A percentile compares a stretch with the other conserved stretches of the same genome.
phyloP scores from a whole-genome alignment of 1,140 invertebrate genomes.

The Drosophila nasuta region DNA sequence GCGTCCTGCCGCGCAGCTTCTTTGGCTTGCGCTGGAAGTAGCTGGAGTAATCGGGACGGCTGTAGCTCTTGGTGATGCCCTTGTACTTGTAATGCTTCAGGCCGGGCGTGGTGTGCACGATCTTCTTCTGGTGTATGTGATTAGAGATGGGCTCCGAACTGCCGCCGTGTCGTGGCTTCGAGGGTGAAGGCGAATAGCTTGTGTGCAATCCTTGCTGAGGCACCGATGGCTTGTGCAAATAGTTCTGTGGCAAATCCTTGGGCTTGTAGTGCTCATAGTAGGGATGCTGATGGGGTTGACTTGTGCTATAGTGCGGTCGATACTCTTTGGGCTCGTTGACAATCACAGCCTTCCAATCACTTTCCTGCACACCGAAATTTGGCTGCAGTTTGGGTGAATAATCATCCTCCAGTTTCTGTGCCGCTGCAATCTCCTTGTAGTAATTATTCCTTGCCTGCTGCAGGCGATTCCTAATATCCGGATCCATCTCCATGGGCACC shows the following conservation, averaged over 20 bases:
- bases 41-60: slow-evolving; percentile 72
- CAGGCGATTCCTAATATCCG: slow-evolving; percentile 67
- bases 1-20: slow-evolving; percentile 42
- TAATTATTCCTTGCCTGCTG: slow-evolving; percentile 75
- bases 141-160: slow-evolving; percentile 61
- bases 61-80: slow-evolving; percentile 55
- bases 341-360: slow-evolving; percentile 78
- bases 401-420: slow-evolving; percentile 50
- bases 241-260: slow-evolving; percentile 69
- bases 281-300: slow-evolving; percentile 54
- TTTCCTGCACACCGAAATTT: slow-evolving; percentile 61
- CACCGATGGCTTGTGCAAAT: slow-evolving; percentile 59
- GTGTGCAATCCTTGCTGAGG: slow-evolving; percentile 57
- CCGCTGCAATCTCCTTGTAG: slow-evolving; percentile 71
- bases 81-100: slow-evolving; percentile 83
- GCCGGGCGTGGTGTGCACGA: slow-evolving; percentile 81
- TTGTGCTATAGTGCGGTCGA: slow-evolving; percentile 58
- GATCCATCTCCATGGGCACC: slow-evolving; percentile 81
- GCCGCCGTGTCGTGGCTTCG: slow-evolving; percentile 50
- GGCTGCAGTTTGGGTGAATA: slow-evolving; percentile 55
- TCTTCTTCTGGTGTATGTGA: slow-evolving; percentile 73
- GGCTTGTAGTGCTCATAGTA: slow-evolving; percentile 69
- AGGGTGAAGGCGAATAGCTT: slow-evolving; percentile 55
- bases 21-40: slow-evolving; percentile 82
- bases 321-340: slow-evolving; percentile 73